A percentile compares a stretch with the other conserved stretches of the same genome.
phyloP scores from a whole-genome alignment of 1,140 invertebrate species.

The Proctacanthus coquilletti region DNA sequence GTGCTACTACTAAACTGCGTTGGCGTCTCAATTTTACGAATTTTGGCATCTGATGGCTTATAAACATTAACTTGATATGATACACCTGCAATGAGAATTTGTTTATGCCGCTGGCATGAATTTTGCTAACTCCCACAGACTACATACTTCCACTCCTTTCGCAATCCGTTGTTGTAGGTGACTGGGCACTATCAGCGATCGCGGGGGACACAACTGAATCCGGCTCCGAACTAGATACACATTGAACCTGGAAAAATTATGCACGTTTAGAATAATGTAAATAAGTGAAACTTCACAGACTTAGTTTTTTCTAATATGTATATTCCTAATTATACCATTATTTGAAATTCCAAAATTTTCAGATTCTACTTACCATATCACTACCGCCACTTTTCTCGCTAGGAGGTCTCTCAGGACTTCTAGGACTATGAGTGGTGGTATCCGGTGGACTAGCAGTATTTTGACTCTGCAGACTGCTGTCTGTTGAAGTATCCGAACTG shows the following conservation, averaged over 20 bases:
- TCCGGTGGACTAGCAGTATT: conserved; percentile 43
- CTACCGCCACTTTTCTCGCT: conserved; percentile 28
- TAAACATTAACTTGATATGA: conserved; percentile 11
- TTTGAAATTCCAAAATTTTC: neutral
- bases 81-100: neutral
- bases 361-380: conserved; percentile 20
- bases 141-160: conserved; percentile 15
- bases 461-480: conserved; percentile 11
- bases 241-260: conserved; percentile 60
- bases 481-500: conserved; percentile 1
- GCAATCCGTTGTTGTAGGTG: conserved; percentile 24
- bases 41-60: conserved; percentile 25
- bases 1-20: conserved; percentile 11
- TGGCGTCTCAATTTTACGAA: conserved; percentile 24
- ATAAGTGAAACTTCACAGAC: too few relatives aligned
- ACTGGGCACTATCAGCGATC: conserved; percentile 23
- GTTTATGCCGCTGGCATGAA: too few relatives aligned
- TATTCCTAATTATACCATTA: neutral
- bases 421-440: conserved; percentile 63
- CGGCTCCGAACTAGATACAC: conserved; percentile 67
- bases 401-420: conserved; percentile 23
- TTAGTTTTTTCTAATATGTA: too few relatives aligned
- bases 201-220: conserved; percentile 37
- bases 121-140: neutral
- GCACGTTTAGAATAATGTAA: too few relatives aligned